These are phyloP conservation scores for Diuraphis noxia DNA, from an alignment of 1,140 invertebrate species.

Conservation along the genomic window DNA sequence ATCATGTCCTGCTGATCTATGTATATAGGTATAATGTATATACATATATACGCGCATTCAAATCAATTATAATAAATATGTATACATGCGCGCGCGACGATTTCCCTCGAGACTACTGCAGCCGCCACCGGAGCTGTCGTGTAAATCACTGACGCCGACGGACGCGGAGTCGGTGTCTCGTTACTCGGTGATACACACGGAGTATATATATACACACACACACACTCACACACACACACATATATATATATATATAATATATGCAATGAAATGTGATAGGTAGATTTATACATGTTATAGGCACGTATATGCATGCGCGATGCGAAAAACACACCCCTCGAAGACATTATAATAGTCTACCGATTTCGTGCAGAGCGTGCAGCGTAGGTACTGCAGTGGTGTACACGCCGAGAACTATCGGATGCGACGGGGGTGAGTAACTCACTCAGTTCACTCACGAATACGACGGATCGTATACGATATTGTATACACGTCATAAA, in stretches of 20 bases:
- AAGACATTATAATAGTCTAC: not conserved
- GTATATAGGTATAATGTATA: too few species aligned
- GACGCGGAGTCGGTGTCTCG: not conserved
- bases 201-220: too few species aligned
- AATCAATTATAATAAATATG: slow-evolving; percentile 43
- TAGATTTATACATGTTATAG: slow-evolving; percentile 4
- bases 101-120: slow-evolving; percentile 31
- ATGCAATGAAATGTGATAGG: slow-evolving; percentile 38
- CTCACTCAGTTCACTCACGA: too few species aligned
- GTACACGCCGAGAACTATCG: not conserved
- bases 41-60: too few species aligned
- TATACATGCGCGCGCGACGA: not conserved
- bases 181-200: not conserved
- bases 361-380: not conserved
- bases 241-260: not conserved
- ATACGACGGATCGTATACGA: not conserved
- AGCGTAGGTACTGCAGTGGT: too few species aligned
- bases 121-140: not conserved
- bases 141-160: slow-evolving; percentile 22
- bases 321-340: not conserved
- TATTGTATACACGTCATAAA: not conserved
- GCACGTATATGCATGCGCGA: not conserved
- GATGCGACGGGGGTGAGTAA: not conserved
- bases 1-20: not conserved
- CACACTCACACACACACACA: too few species aligned